Evolutionary conservation across 2,888 invertebrate genomes (phyloP).

Genomic region (Idaea aversata): DNA sequence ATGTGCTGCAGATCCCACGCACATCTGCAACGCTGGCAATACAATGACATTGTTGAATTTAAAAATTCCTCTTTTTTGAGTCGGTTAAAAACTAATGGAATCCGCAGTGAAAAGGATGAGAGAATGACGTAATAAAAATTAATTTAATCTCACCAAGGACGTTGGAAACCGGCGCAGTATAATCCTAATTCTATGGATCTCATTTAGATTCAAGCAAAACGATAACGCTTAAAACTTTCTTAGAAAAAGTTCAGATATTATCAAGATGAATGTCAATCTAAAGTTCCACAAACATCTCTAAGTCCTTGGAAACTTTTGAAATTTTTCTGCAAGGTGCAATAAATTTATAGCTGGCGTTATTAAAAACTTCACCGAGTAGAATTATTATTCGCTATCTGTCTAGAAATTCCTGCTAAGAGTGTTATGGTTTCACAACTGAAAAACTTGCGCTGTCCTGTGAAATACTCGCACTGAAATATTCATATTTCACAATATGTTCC

Average conservation of each 20-base stretch:
- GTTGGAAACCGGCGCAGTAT: no score
- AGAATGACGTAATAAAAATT: slow-evolving; percentile 8
- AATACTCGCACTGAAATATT: slow-evolving; percentile 7
- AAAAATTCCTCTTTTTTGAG: neutral
- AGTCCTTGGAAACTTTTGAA: slow-evolving; percentile 52
- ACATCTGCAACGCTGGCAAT: no score
- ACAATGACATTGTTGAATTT: neutral
- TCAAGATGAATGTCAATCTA: slow-evolving; percentile 61
- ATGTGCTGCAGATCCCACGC: no score
- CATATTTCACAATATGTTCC: neutral
- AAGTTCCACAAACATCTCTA: slow-evolving; percentile 60
- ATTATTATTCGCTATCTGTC: slow-evolving; percentile 57
- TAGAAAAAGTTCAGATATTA: slow-evolving; percentile 50
- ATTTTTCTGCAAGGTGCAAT: slow-evolving; percentile 68
- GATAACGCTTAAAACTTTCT: slow-evolving; percentile 42
- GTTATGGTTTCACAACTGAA: slow-evolving; percentile 46
- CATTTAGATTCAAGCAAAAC: slow-evolving; percentile 35
- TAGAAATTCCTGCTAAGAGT: slow-evolving; percentile 42
- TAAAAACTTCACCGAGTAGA: slow-evolving; percentile 63
- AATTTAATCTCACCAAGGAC: slow-evolving; percentile 6
- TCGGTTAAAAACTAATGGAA: neutral
- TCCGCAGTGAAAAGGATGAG: neutral
- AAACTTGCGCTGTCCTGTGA: slow-evolving; percentile 31
- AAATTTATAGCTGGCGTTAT: slow-evolving; percentile 67
- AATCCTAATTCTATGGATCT: no score